Percentiles rank a stretch among this genome's conserved stretches.
phyloP scores from a whole-genome alignment of 2,888 invertebrate genomes.

The Andricus curvator region DNA sequence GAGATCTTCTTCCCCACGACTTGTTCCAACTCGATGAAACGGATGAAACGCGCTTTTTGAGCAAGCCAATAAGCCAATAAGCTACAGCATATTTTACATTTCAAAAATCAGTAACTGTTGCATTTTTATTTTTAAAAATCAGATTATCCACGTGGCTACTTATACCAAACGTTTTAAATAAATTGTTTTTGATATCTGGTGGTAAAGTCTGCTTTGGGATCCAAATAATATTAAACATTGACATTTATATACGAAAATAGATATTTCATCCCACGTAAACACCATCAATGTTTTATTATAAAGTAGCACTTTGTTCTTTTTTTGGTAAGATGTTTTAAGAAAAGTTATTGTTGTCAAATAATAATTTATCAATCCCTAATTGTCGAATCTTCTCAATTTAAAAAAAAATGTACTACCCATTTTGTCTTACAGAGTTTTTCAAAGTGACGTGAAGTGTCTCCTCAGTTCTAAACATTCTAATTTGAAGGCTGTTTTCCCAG shows the following conservation, averaged over 20 bases:
- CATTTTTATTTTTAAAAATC: neutral
- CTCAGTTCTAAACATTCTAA: too few species aligned
- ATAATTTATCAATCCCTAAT: too few species aligned
- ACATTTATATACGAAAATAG: neutral
- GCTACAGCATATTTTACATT: neutral
- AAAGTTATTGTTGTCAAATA: neutral
- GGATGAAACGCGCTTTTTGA: neutral
- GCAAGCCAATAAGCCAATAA: neutral
- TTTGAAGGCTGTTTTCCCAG: too few species aligned
- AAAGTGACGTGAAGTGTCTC: too few species aligned
- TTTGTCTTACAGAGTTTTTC: too few species aligned
- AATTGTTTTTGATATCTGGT: neutral
- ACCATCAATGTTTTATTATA: neutral
- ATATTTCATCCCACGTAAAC: neutral
- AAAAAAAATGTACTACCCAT: too few species aligned
- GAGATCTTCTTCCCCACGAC: constrained; percentile 6
- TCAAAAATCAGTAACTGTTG: neutral
- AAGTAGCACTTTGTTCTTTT: neutral
- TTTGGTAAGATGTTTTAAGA: neutral
- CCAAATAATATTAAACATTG: neutral
- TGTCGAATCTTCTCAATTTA: too few species aligned
- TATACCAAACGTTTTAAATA: neutral
- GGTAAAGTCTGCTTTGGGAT: too few species aligned
- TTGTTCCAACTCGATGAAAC: neutral
- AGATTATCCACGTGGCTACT: neutral